phyloP scores from a whole-genome alignment of 2,113 vertebrate species.

The Ibidorhyncha struthersii region DNA sequence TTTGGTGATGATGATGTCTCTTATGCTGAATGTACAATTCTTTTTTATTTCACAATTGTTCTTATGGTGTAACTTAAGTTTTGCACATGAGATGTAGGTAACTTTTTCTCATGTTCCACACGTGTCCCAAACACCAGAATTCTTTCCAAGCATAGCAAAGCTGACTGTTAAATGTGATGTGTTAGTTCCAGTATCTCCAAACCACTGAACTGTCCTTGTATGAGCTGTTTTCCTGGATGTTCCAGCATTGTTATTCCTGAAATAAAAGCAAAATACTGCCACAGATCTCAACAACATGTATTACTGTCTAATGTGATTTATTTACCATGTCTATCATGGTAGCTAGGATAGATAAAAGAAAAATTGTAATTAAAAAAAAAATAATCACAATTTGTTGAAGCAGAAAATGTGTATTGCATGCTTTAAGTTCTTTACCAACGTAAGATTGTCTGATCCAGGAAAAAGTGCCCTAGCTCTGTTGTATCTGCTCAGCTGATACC shows the following conservation, averaged over 20 bases:
- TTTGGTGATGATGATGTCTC: background rate
- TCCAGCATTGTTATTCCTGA: slow-evolving; percentile 83
- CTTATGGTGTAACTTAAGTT: background rate
- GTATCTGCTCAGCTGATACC: background rate
- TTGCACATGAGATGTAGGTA: slow-evolving; percentile 70
- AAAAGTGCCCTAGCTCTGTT: background rate
- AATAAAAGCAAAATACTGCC: slow-evolving; percentile 85
- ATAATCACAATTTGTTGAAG: background rate
- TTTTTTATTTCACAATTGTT: background rate
- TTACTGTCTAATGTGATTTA: slow-evolving; percentile 39
- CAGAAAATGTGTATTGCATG: background rate
- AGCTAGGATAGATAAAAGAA: background rate
- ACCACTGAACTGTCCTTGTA: slow-evolving; percentile 83
- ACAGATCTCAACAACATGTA: slow-evolving; percentile 35
- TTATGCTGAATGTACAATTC: background rate
- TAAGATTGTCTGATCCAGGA: background rate
- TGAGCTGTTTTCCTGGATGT: slow-evolving; percentile 82
- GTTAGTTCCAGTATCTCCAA: slow-evolving; percentile 76
- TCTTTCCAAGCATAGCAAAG: background rate
- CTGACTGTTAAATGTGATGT: slow-evolving; percentile 61
- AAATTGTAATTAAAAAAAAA: background rate
- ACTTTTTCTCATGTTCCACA: slow-evolving; percentile 40
- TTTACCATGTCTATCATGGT: background rate
- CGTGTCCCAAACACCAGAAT: background rate
- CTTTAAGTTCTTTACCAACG: background rate